Evolutionary conservation across 2,888 invertebrate species (phyloP).

Genomic region (Acleris laterana): DNA sequence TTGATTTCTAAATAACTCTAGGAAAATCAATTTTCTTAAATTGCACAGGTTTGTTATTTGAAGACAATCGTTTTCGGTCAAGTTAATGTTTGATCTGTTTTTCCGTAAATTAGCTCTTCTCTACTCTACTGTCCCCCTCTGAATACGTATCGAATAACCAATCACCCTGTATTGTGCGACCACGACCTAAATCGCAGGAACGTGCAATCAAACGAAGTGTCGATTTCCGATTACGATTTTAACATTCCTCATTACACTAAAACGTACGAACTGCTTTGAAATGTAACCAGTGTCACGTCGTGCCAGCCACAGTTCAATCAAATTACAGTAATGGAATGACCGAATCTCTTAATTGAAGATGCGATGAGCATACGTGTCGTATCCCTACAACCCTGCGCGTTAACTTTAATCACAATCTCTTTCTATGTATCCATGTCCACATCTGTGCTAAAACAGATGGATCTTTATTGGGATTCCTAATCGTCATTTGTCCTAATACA

Average conservation of each 20-base stretch:
- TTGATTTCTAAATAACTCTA: no score
- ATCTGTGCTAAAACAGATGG: background rate
- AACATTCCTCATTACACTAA: constrained; percentile 31
- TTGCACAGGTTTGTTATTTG: no score
- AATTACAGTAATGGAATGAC: constrained; percentile 36
- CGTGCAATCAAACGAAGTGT: constrained; percentile 19
- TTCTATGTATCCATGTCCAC: constrained; percentile 12
- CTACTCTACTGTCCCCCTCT: no score
- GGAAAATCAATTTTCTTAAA: no score
- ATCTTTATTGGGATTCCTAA: background rate
- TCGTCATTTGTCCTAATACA: no score
- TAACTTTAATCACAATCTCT: constrained; percentile 25
- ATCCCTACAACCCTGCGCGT: constrained; percentile 7
- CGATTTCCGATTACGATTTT: constrained; percentile 32
- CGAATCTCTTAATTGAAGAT: constrained; percentile 35
- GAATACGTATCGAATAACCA: no score
- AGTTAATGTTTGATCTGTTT: no score
- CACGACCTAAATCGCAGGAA: background rate
- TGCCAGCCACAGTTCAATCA: constrained; percentile 32
- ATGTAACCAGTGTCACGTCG: constrained; percentile 30
- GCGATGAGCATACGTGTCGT: constrained; percentile 31
- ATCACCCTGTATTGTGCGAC: no score
- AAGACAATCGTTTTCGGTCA: no score
- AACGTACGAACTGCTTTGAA: constrained; percentile 30
- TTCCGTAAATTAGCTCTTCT: no score